Evolutionary conservation across 2,888 invertebrate genomes (phyloP), one percentile per base, ranked within the genome.

Genomic region (Boloria euphrosyne): DNA sequence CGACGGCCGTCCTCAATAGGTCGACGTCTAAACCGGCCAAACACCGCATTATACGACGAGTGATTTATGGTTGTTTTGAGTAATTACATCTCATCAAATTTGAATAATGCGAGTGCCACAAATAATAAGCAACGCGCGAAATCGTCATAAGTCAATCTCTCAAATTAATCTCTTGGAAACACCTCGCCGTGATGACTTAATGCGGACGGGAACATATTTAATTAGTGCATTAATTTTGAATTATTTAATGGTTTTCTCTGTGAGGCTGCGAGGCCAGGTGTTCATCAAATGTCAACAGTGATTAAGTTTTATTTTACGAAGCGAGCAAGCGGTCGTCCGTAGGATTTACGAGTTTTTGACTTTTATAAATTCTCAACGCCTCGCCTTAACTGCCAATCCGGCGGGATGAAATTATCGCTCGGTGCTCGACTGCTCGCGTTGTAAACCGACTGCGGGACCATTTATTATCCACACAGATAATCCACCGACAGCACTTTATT

Each of bases 11-110:
- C 75, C 71, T 75, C 78, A 74, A 76, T 78, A 78, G 78, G 80
- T 78, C 78, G 81, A 79, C 82, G 82, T 81, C 85, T 81, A 81
- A 86, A 87, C 86, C 83, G 80, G 82, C 80, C 82, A 81, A 84
- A 81, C 84, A 74, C 76, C 81, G 79, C 80, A 83, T 84, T 89
- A 87, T 86, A 86, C 86, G 86, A 80, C 80, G 74, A 74, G 83
- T 91, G 90, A 92, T 91, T 92, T 91, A 92, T 90, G 80, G 77
- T 73, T 89, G 87, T 88, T 90, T 87, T 90, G 90, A 90, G 84
- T 90, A 90, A 91, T 91, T 85, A 89, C 86, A 87, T 87, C 89
- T 87, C 89, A 91, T 92, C 90, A 90, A 90, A 90, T 90, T 90
- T 90, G 86, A 90, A 90, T 91, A 91, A 89, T 86, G 85, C 83